phyloP scores from a whole-genome alignment of 1,140 invertebrate genomes.

The Melanaphis sacchari region DNA sequence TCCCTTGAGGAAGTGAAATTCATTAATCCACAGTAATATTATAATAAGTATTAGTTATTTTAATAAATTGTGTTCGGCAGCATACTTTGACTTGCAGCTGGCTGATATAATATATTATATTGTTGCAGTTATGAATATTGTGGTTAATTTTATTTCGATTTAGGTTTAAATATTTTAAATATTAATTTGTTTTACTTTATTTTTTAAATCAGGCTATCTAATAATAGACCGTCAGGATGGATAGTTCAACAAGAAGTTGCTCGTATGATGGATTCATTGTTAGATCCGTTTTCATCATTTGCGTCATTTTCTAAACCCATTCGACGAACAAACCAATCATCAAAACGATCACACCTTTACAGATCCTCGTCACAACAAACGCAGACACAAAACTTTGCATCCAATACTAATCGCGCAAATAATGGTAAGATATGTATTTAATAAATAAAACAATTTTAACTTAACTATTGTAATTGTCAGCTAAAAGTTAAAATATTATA shows the following conservation, averaged over 20 bases:
- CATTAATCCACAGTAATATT: too few relatives aligned
- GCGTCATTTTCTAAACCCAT: constrained; percentile 61
- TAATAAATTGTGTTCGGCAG: background rate
- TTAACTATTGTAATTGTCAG: background rate
- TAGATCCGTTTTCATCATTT: constrained; percentile 69
- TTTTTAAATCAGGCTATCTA: constrained; percentile 60
- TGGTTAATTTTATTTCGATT: background rate
- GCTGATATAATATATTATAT: background rate
- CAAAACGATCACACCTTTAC: constrained; percentile 45
- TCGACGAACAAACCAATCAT: constrained; percentile 43
- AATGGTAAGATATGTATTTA: constrained; percentile 16
- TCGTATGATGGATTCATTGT: constrained; percentile 74
- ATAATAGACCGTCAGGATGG: constrained; percentile 66
- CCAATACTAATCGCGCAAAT: background rate
- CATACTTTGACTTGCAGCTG: background rate
- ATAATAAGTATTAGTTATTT: background rate
- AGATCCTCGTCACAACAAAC: constrained; percentile 54
- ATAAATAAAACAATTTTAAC: background rate
- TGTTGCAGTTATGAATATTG: background rate
- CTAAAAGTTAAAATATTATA: background rate
- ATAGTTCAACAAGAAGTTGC: constrained; percentile 67
- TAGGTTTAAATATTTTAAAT: background rate
- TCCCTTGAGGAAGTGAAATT: too few relatives aligned
- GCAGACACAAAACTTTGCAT: constrained; percentile 7
- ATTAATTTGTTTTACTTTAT: background rate